Evolutionary conservation across 37 sponge, comb jelly and placozoan genomes (phyloP), one percentile per base, ranked within the genome.

Genomic region (Spongia lamella): DNA sequence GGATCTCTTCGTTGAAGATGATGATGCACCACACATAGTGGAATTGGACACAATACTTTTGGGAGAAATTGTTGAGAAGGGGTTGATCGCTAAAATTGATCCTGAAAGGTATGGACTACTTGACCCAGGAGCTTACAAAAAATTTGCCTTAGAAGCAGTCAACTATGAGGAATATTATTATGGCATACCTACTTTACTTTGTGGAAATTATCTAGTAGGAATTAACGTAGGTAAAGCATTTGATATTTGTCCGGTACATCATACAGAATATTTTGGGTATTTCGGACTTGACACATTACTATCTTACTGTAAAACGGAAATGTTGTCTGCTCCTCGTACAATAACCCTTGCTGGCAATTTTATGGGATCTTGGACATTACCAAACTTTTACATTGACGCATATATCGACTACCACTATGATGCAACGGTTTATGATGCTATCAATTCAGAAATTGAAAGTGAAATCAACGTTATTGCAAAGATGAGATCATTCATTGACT

Each of bases 31-130:
- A 58, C 69, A 79, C 33, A 25, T 79, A 6, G 57, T 68, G 58
- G 79, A 79, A 57, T 29, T 79, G 27, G 79, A 79, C 60, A 79
- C 79, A 2, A 24, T 79, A 40, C 49, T 79, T 19, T 33, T 79
- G 5, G 70, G 61, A 57, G 70, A 79, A 47, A 17, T 79, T 20
- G 79, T 55, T 0, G 38, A 79, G 29, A 39, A 29, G 1, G 55
- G 30, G 9, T 6, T n/a, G 3, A 43, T 43, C 9, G 47, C 47
- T 13, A 9, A 43, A 43, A 43, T 9, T 43, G 9, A 43, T 43
- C 7, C 47, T 9, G 69, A 79, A 6, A 31, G 38, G 21, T 35
- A 65, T 36, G 40, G 54, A 16, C 49, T 1, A n/a, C 61, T 67
- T 21, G 68, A 68, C n/a, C 16, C 1, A 58, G 70, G 68, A 40